phyloP scores from a whole-genome alignment of 2,797 vertebrate species.

The Vireo griseus region DNA sequence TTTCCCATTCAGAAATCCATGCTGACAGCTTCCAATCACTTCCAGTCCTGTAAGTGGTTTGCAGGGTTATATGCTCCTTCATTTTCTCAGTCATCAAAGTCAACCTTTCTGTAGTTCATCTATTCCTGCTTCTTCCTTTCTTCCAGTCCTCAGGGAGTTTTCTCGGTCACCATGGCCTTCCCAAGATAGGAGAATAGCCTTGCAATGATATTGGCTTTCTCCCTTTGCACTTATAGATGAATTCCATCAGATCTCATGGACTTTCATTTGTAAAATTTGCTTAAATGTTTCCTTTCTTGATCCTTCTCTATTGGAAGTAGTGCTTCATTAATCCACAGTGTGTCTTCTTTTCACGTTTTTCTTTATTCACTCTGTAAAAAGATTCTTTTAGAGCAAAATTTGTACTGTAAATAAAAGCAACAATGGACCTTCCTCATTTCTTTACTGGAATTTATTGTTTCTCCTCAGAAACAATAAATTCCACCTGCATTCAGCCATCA shows the following conservation, averaged over 20 bases:
- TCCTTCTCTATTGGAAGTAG: background rate
- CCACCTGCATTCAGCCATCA: background rate
- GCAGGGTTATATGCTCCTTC: background rate
- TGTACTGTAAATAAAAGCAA: background rate
- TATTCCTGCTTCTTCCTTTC: background rate
- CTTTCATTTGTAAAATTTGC: background rate
- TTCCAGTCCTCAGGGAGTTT: background rate
- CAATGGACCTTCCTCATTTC: background rate
- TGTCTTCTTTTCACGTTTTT: background rate
- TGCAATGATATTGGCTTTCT: background rate
- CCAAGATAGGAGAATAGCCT: background rate
- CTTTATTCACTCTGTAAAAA: background rate
- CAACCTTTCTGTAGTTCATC: background rate
- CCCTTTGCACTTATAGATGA: background rate
- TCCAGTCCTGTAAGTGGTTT: background rate
- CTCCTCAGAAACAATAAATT: background rate
- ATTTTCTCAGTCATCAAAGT: background rate
- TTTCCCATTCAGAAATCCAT: background rate
- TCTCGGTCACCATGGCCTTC: background rate
- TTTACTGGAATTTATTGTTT: background rate
- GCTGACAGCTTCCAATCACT: background rate
- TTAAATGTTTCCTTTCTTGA: background rate
- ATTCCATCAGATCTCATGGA: background rate
- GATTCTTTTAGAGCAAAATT: background rate
- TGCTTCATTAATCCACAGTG: background rate